Evolutionary conservation across 2,113 vertebrate genomes (phyloP).

Genomic region (Sprattus sprattus): DNA sequence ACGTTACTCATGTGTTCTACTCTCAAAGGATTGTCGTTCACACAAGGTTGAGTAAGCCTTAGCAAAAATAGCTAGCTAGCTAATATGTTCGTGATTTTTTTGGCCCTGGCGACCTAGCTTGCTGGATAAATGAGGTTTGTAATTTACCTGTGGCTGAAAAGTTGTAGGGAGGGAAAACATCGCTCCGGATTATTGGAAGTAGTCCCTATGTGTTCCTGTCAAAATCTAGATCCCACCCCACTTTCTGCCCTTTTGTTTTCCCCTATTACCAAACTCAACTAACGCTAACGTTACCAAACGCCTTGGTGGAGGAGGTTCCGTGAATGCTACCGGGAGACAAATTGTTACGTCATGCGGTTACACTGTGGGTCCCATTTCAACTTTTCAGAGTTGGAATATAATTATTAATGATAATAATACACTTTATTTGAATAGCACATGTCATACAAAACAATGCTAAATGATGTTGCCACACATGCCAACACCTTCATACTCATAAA

Average conservation of each 20-base stretch:
- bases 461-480: too few species aligned
- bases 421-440: too few species aligned
- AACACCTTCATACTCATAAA: too few species aligned
- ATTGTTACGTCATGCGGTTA: not conserved
- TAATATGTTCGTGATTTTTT: not conserved
- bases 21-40: not conserved
- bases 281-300: not conserved
- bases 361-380: too few species aligned
- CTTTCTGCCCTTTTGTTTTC: conserved; percentile 26
- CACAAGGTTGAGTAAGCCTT: not conserved
- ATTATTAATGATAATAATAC: too few species aligned
- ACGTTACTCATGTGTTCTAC: not conserved
- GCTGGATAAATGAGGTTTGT: too few species aligned
- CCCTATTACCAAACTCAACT: not conserved
- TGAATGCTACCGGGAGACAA: not conserved
- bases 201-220: conserved; percentile 8
- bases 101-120: not conserved
- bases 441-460: too few species aligned
- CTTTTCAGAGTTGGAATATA: too few species aligned
- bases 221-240: not conserved
- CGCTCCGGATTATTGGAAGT: not conserved
- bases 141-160: conserved; percentile 40
- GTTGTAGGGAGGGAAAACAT: conserved; percentile 35
- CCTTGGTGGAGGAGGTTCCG: not conserved
- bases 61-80: not conserved